Base-by-base conservation (phyloP, 2,797 vertebrate species). In the Eutrigla gurnardus region DNA sequence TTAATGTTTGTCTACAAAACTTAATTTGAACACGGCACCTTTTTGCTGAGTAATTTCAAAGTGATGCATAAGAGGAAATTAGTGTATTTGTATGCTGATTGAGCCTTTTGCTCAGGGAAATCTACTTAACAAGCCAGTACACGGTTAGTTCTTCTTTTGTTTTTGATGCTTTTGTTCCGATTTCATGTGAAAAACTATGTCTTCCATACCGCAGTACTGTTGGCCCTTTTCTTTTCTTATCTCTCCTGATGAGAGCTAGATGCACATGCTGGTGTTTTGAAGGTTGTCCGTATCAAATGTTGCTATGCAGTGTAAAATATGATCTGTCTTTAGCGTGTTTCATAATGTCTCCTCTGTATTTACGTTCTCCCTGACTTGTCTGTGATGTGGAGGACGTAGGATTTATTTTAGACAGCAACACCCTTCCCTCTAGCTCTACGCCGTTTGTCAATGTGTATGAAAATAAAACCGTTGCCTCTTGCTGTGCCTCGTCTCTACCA, bases 81-180 rank as follows among this genome's bases (percentile, higher is more conserved):
- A 25, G 65, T 81, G 68, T 78, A 59, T 61, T 67, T 77, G 52
- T 75, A 50, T 73, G 57, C 73, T 64, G 37, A 37, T 73, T 67
- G 86, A 89, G 78, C 77, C 76, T 82, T 86, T 80, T 73, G 88
- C 89, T 92, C 88, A 89, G 90, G 88, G 90, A 90, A 81, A 80
- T 75, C 32, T 71, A 53, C 65, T 66, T 63, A 58, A 42, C n/a
- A 79, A 75, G 68, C 69, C 64, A 65, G 49, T 74, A 66, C 76
- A 78, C 57, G 80, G n/a, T 18, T 52, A 14, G 74, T 81, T 80
- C 9, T 71, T 72, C 47, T 60, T 70, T 11, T 40, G 18, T 65
- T 67, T 70, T 70, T 77, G 37, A 57, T n/a, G 11, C 2, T 58
- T 25, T 73, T 75, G 32, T 74, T 79, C 52, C 53, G 65, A 49